Percentiles rank a stretch among this genome's conserved stretches.
phyloP scores from a whole-genome alignment of 2,113 vertebrate genomes.

The Marmota monax region DNA sequence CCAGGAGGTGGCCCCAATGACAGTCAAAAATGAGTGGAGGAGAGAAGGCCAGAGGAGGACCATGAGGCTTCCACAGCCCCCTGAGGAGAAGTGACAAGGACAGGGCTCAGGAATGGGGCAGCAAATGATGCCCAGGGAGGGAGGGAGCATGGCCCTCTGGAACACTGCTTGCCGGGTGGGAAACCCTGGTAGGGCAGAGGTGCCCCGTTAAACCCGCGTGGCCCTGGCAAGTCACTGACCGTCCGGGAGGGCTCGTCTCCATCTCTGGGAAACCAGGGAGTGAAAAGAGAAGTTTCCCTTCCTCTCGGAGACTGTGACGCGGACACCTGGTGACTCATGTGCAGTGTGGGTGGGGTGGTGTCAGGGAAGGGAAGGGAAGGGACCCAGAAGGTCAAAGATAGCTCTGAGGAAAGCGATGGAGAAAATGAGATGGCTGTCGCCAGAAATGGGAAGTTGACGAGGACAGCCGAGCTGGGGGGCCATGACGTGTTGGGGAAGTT shows the following conservation, averaged over 20 bases:
- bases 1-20: too few species aligned
- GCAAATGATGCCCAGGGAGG: background rate
- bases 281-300: background rate
- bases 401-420: background rate
- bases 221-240: accelerated
- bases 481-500: background rate
- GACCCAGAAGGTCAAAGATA: background rate
- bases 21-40: too few species aligned
- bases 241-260: background rate
- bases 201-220: background rate
- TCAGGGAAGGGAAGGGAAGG: constrained; percentile 40
- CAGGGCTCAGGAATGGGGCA: background rate
- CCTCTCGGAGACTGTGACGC: background rate
- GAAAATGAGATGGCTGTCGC: background rate
- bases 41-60: background rate
- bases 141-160: accelerated
- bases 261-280: background rate
- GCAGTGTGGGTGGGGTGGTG: background rate
- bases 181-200: accelerated
- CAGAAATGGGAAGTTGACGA: constrained; percentile 25
- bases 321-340: constrained; percentile 31
- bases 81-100: accelerated
- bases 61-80: accelerated
- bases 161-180: background rate
- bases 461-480: background rate